Conservation (phyloP, 2,888 invertebrate genomes). For the Oeneis ivallda region DNA sequence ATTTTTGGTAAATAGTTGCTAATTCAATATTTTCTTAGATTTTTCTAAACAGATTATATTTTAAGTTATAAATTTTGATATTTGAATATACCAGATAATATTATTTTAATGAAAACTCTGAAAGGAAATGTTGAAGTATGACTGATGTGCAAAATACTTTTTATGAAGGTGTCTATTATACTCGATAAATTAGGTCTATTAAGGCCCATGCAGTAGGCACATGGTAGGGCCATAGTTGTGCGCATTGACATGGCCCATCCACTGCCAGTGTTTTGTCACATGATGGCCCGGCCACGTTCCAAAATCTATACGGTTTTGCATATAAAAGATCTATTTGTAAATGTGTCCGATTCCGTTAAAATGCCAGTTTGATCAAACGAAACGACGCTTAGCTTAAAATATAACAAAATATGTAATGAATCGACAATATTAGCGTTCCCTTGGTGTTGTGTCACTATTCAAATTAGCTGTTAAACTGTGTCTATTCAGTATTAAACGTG, state of each 20-base stretch:
- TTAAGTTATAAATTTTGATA: constrained; percentile 4
- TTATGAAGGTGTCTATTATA: neutral
- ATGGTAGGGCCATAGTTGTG: neutral
- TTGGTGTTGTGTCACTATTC: constrained; percentile 12
- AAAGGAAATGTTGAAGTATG: neutral
- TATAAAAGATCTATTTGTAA: neutral
- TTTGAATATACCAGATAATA: neutral
- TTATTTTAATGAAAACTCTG: neutral
- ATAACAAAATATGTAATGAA: constrained; percentile 5
- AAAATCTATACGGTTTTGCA: neutral
- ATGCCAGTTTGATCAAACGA: constrained; percentile 18
- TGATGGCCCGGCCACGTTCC: neutral
- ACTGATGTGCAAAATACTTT: neutral
- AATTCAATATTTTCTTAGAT: neutral
- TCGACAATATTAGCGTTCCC: constrained; percentile 29
- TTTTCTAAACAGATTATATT: constrained; percentile 2
- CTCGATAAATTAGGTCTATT: neutral
- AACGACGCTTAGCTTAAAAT: constrained; percentile 24
- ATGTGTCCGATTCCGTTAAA: constrained; percentile 31
- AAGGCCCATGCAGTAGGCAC: no score
- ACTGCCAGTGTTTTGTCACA: neutral
- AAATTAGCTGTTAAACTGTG: constrained; percentile 9
- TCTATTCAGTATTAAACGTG: constrained; percentile 25
- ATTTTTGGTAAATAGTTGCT: neutral
- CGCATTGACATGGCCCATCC: neutral